phyloP scores from a whole-genome alignment of 30 jellyfish, hydroid and myxozoan genomes.

The Mastigias papua region DNA sequence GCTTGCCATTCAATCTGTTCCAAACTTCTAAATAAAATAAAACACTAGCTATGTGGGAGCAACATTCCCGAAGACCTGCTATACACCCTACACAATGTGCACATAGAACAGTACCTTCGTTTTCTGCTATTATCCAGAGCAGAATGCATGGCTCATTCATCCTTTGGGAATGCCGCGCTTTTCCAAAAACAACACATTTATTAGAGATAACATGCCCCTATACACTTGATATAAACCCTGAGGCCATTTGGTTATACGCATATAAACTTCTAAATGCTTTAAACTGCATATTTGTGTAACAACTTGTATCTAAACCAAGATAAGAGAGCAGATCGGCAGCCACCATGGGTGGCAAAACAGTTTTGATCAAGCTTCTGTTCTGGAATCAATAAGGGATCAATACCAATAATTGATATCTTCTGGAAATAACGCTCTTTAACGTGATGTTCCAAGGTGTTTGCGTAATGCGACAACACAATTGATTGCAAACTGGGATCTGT shows the following conservation, averaged over 20 bases:
- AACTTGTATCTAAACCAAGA: conserved; percentile 7
- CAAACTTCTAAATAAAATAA: conserved; percentile 53
- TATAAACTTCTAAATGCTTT: conserved; percentile 22
- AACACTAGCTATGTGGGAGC: conserved; percentile 69
- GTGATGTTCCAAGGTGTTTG: conserved; percentile 1
- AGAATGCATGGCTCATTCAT: conserved; percentile 61
- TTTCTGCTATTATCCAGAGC: conserved; percentile 46
- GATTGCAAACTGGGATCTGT: neutral
- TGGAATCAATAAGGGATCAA: conserved; percentile 11
- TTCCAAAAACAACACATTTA: conserved; percentile 42
- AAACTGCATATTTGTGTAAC: neutral
- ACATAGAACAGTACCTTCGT: conserved; percentile 52
- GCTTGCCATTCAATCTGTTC: conserved; percentile 65
- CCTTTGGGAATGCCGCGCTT: conserved; percentile 70
- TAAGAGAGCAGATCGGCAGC: conserved; percentile 27
- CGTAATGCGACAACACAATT: neutral
- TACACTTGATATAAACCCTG: conserved; percentile 63
- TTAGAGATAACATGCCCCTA: conserved; percentile 26
- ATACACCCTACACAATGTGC: conserved; percentile 63
- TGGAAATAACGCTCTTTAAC: neutral
- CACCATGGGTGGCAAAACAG: neutral
- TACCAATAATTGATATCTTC: conserved; percentile 10
- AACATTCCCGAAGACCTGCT: conserved; percentile 81
- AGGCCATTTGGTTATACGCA: conserved; percentile 58
- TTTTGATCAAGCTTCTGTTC: conserved; percentile 4